Conservation (phyloP, 2,797 vertebrate genomes). For the Bucorvus abyssinicus region DNA sequence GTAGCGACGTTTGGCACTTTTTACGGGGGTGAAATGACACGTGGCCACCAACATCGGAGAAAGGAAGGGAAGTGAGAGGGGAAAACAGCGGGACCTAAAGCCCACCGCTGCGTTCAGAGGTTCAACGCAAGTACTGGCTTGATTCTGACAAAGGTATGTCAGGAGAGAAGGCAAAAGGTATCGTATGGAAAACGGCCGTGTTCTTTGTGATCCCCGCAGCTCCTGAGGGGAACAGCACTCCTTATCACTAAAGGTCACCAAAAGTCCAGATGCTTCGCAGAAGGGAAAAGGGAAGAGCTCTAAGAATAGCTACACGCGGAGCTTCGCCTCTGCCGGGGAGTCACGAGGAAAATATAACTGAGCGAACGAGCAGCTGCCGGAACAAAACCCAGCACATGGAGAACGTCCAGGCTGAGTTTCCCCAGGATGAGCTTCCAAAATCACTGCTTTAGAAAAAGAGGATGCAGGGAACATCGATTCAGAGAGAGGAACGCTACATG, state of each 20-base stretch:
- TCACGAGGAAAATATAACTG: background rate
- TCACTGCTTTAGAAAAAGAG: background rate
- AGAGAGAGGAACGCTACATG: background rate
- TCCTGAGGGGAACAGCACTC: background rate
- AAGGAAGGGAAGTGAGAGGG: background rate
- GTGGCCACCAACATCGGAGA: background rate
- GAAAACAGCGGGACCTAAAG: background rate
- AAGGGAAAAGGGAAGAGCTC: slow-evolving; percentile 23
- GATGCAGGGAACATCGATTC: background rate
- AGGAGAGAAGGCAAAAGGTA: background rate
- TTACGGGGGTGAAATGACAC: background rate
- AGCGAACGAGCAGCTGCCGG: background rate
- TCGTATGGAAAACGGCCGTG: background rate
- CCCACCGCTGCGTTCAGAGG: background rate
- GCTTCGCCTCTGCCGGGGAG: background rate
- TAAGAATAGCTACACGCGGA: background rate
- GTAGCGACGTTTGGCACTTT: background rate
- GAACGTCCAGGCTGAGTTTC: background rate
- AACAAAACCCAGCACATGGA: background rate
- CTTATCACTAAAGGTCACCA: background rate
- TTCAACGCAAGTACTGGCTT: background rate
- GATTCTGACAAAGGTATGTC: background rate
- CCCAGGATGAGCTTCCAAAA: background rate
- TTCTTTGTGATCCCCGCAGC: background rate
- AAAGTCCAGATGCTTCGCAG: background rate